Percentiles rank a stretch among this genome's conserved stretches.
Conservation (phyloP, 2,797 vertebrate species). For the Mycteria americana region DNA sequence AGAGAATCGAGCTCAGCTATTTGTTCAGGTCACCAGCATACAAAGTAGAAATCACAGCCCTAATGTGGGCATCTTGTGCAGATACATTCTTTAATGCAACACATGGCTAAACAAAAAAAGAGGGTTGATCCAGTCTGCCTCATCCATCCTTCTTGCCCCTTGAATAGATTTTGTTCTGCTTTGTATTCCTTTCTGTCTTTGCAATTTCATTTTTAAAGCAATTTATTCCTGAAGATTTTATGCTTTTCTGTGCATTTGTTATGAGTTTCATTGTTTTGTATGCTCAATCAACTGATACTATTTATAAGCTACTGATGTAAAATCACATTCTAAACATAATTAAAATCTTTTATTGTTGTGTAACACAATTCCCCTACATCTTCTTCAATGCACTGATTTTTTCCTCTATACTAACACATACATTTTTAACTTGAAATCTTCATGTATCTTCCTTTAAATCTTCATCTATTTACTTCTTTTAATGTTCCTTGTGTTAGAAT, state of each 20-base stretch:
- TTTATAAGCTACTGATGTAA: background rate
- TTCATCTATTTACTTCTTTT: background rate
- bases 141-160: background rate
- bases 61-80: background rate
- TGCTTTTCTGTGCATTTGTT: background rate
- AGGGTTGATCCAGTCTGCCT: background rate
- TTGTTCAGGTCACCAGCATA: slow-evolving; percentile 35
- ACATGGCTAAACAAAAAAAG: background rate
- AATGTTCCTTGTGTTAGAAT: background rate
- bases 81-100: background rate
- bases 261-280: background rate
- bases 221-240: background rate
- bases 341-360: background rate
- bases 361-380: background rate
- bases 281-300: background rate
- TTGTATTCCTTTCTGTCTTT: background rate
- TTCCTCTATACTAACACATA: background rate
- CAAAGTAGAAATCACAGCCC: background rate
- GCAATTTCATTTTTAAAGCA: background rate
- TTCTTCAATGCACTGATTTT: background rate
- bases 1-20: background rate
- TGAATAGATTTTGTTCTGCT: background rate
- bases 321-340: background rate
- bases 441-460: background rate
- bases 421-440: background rate